Evolutionary conservation across 2,888 invertebrate genomes (phyloP), one percentile per base, ranked within the genome.

Genomic region (Phortica okadai): DNA sequence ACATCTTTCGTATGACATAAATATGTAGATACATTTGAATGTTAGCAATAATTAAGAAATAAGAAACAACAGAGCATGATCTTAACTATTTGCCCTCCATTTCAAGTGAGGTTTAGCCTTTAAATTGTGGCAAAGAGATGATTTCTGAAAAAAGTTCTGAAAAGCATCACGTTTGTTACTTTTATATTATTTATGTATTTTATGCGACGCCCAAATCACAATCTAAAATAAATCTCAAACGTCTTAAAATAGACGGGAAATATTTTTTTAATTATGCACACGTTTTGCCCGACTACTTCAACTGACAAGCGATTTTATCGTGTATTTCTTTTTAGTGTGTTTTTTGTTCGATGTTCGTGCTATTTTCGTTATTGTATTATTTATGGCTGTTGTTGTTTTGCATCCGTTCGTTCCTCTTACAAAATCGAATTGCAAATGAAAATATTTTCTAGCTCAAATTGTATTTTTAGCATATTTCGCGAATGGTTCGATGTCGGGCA

Each of bases 131-230:
- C 2, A 33, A 33, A 33, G 33, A 33, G 33, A 5, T 33, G 33
- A 33, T 33, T 33, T 5, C 33, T 33, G 33, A 2, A 33, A 33
- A 33, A 33, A 33, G 33, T 33, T 33, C 4, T 33, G 75, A 70
- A 76, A 76, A 82, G 78, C 80, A 78, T 86, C 86, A 86, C 86
- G 87, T 86, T 87, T 84, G 77, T 75, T 77, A 70, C 16, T 14
- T 16, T 16, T 59, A 21, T 25, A 59, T 59, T 16, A 59, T 59
- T 21, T 16, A 16, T 59, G 25, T 21, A 21, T 21, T 21, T 21
- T 21, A 21, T 21, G 0, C 21, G 21, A 21, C 21, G 21, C 21
- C 21, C 21, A 21, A 21, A 21, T 21, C 21, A 21, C 21, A 21
- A 21, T 21, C 21, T 21, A 21, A 21, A 21, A 21, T 0, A 21